Evolutionary conservation across 1,140 invertebrate species (phyloP).

Genomic region (Euwallacea fornicatus): DNA sequence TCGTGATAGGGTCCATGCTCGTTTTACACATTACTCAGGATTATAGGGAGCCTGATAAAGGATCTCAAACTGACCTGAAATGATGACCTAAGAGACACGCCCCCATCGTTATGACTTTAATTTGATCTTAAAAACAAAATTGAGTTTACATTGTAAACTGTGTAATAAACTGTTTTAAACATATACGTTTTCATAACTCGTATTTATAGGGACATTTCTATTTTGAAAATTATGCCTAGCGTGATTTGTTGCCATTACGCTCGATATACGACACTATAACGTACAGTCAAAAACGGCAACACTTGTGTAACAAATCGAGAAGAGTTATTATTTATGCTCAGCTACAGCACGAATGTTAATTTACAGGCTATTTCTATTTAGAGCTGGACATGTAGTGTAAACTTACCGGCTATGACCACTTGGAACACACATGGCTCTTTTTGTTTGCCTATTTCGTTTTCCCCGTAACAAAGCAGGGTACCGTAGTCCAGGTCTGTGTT

Average conservation of each 20-base stretch:
- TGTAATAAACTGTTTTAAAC: slow-evolving; percentile 11
- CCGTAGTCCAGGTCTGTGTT: slow-evolving; percentile 85
- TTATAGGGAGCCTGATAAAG: slow-evolving; percentile 34
- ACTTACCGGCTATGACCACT: slow-evolving; percentile 69
- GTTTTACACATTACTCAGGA: slow-evolving; percentile 36
- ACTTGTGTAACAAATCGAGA: slow-evolving; percentile 9
- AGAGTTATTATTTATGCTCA: slow-evolving; percentile 1
- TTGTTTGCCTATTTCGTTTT: slow-evolving; percentile 79
- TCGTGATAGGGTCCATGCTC: slow-evolving; percentile 17
- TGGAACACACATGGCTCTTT: slow-evolving; percentile 84
- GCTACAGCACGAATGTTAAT: neutral
- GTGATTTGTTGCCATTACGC: slow-evolving; percentile 14
- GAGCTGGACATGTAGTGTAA: neutral
- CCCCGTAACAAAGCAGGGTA: slow-evolving; percentile 80
- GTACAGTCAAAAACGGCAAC: slow-evolving; percentile 11
- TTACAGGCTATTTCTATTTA: neutral
- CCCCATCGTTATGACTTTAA: slow-evolving; percentile 12
- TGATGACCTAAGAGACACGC: slow-evolving; percentile 31
- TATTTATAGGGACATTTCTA: slow-evolving; percentile 15
- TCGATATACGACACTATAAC: slow-evolving; percentile 7
- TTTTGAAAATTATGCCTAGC: slow-evolving; percentile 10
- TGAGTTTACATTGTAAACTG: too few relatives aligned
- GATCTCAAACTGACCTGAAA: slow-evolving; percentile 22
- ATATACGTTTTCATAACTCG: slow-evolving; percentile 10
- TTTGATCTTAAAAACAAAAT: too few relatives aligned